Evolutionary conservation across 2,888 invertebrate genomes (phyloP).

Genomic region (Diplolepis rosae): DNA sequence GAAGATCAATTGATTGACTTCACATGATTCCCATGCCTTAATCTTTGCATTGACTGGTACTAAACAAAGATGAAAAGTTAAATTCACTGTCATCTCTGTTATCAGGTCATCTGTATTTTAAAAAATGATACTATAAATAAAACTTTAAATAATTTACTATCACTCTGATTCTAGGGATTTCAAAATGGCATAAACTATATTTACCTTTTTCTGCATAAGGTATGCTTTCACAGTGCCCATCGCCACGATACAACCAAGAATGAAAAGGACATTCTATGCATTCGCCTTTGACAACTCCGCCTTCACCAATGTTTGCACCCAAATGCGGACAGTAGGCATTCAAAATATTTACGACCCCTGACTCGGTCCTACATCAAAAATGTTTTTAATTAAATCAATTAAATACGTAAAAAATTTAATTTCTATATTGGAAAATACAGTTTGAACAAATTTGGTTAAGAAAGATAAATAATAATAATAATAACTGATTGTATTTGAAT

Average conservation of each 20-base stretch:
- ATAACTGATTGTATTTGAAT: not conserved
- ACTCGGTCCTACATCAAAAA: constrained; percentile 67
- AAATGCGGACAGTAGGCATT: constrained; percentile 94
- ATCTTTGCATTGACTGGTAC: constrained; percentile 83
- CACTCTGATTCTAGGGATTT: too few relatives aligned
- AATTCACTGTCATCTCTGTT: too few relatives aligned
- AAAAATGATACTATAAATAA: too few relatives aligned
- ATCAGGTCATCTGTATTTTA: too few relatives aligned
- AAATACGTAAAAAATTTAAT: not conserved
- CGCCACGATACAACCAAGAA: constrained; percentile 86
- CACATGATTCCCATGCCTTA: constrained; percentile 81
- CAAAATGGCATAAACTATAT: too few relatives aligned
- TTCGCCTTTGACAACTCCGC: constrained; percentile 78
- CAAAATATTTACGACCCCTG: constrained; percentile 80
- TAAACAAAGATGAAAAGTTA: constrained; percentile 70
- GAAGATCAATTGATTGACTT: constrained; percentile 85
- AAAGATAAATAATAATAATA: too few relatives aligned
- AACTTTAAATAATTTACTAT: too few relatives aligned
- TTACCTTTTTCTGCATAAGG: constrained; percentile 80
- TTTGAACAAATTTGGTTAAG: too few relatives aligned
- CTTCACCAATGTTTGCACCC: constrained; percentile 87
- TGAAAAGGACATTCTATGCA: constrained; percentile 94
- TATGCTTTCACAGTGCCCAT: constrained; percentile 84
- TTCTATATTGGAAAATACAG: too few relatives aligned
- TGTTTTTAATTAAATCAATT: not conserved